These are phyloP conservation scores for Desoria tigrina DNA, from an alignment of 2,888 invertebrate species.

Conservation along the genomic window DNA sequence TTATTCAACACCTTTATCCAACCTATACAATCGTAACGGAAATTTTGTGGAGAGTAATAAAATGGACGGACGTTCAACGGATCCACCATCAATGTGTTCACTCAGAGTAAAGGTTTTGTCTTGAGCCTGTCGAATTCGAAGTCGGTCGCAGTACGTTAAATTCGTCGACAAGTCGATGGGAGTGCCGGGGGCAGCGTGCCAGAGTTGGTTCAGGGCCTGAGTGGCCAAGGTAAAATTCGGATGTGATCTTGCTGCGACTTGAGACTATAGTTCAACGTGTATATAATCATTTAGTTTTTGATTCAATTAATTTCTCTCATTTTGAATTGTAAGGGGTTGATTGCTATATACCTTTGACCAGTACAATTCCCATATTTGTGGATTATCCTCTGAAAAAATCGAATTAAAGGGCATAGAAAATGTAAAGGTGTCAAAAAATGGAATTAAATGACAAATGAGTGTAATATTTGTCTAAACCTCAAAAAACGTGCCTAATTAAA, in stretches of 20 bases:
- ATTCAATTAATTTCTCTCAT: too few relatives aligned
- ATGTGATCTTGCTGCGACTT: conserved; percentile 27
- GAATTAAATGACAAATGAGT: too few relatives aligned
- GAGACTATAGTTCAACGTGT: conserved; percentile 11
- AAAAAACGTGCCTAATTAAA: too few relatives aligned
- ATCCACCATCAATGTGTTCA: conserved; percentile 33
- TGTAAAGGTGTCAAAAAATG: too few relatives aligned
- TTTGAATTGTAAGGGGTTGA: too few relatives aligned
- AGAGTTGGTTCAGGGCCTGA: conserved; percentile 26
- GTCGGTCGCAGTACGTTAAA: conserved; percentile 29
- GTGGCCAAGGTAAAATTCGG: conserved; percentile 26
- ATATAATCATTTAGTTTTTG: too few relatives aligned
- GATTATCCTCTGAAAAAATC: conserved; percentile 19
- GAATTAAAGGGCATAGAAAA: background rate
- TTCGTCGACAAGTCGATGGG: conserved; percentile 24
- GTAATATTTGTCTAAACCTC: too few relatives aligned
- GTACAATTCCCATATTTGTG: conserved; percentile 35
- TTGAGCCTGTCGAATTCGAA: conserved; percentile 24
- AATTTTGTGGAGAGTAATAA: too few relatives aligned
- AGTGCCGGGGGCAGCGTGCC: conserved; percentile 18
- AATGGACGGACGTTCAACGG: conserved; percentile 28
- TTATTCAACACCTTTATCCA: too few relatives aligned
- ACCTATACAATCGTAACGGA: too few relatives aligned
- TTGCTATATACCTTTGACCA: conserved; percentile 25
- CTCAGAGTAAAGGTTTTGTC: conserved; percentile 22